Evolutionary conservation across 2,888 invertebrate species (phyloP).

Genomic region (Adelognathus sp.): DNA sequence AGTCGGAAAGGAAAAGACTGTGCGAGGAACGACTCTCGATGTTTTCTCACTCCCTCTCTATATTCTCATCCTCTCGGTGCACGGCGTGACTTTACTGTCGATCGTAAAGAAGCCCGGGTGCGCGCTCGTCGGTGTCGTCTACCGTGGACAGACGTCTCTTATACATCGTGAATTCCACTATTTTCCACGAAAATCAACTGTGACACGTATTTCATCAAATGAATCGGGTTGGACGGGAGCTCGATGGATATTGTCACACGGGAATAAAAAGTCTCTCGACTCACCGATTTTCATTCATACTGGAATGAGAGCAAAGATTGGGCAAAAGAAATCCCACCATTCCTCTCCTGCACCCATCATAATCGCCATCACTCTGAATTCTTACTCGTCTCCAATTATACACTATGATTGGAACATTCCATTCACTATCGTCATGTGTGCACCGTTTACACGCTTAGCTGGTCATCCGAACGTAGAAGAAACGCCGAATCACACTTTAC

Average conservation of each 20-base stretch:
- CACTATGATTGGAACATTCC: neutral
- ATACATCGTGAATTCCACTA: neutral
- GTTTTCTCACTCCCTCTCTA: constrained; percentile 12
- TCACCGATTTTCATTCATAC: neutral
- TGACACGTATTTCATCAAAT: constrained; percentile 32
- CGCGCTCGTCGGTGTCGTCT: constrained; percentile 5
- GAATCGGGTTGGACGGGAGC: neutral
- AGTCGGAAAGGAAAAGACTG: neutral
- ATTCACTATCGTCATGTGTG: neutral
- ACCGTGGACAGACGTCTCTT: neutral
- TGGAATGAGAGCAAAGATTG: neutral
- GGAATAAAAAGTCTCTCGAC: neutral
- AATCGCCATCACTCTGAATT: neutral
- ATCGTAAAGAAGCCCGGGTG: constrained; percentile 51
- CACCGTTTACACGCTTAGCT: neutral
- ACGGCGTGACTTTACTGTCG: constrained; percentile 53
- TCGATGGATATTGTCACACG: neutral
- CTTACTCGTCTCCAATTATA: neutral
- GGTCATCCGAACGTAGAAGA: constrained; percentile 34
- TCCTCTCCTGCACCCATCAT: neutral
- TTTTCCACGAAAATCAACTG: constrained; percentile 20
- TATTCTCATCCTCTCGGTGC: constrained; percentile 23
- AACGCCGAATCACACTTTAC: constrained; percentile 50
- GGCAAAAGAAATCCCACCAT: neutral
- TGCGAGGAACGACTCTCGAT: neutral